Base-by-base conservation (phyloP, 2,113 vertebrate species). In the Embiotoca jacksoni region DNA sequence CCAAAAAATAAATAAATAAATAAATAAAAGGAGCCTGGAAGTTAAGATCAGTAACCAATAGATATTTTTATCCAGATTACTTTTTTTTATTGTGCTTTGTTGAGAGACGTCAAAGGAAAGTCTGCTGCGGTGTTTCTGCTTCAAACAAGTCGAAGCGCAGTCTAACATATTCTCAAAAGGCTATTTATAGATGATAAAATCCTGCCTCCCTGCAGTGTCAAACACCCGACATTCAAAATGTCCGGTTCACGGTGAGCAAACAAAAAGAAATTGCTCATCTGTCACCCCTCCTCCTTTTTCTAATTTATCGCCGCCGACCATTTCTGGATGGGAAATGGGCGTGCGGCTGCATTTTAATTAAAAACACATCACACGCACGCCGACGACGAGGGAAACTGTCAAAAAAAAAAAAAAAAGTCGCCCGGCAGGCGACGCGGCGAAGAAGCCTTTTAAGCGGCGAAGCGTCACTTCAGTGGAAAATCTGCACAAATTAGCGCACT, bases 401-500 rank as follows among this genome's bases (percentile, higher is more conserved):
- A 76, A 23, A 1, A 23, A 23, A 23, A 23, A 23, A 23, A 23
- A 23, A 23, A 23, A 5, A 76, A 44, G 55, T 52, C 85, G 23
- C 36, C 76, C 2, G 35, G 58, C n/a, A 75, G 80, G 66, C 6
- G n/a, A 0, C 3, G 1, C 44, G 2, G n/a, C 53, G n/a, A 33
- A 23, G 23, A 75, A 65, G 54, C 75, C 61, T 53, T 23, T 4
- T 7, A 15, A 49, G 61, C 36, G 46, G 74, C 16, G 0, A 53
- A 67, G 32, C 72, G 44, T 70, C 67, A 70, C 67, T 71, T 83
- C 31, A n/a, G 9, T 55, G 47, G 47, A 62, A 68, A 73, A 64
- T 78, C 75, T 83, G 39, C 75, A 81, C 75, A 50, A 54, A 74
- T 77, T 75, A 75, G 65, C 75, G 54, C 76, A 11, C 53, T 41